These are phyloP conservation scores for Piprites chloris DNA, from an alignment of 2,113 vertebrate species.

Conservation along the genomic window DNA sequence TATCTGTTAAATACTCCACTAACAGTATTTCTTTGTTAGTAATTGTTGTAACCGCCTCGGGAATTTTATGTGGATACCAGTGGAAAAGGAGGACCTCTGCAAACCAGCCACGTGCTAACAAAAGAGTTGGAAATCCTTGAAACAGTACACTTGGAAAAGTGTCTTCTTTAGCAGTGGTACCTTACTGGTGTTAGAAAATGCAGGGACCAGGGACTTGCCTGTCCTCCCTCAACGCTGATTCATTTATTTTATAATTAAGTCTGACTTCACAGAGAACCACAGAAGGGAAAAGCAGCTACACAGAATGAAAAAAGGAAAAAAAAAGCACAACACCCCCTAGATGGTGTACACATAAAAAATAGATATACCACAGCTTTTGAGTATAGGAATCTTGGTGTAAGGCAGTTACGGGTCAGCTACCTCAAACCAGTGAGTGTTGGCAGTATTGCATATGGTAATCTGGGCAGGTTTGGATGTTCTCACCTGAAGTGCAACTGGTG, in stretches of 20 bases:
- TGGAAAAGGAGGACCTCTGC: not conserved
- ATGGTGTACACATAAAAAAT: not conserved
- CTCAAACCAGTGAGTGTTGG: not conserved
- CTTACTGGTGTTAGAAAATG: not conserved
- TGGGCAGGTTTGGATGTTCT: not conserved
- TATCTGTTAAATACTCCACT: not conserved
- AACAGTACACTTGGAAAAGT: not conserved
- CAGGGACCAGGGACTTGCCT: not conserved
- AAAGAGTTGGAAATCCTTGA: not conserved
- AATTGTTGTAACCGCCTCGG: not conserved
- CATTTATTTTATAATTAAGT: not conserved
- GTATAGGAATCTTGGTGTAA: not conserved
- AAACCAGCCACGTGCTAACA: not conserved
- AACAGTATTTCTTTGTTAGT: not conserved
- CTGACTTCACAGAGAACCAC: not conserved
- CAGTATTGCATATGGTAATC: not conserved
- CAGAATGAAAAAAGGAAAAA: not conserved
- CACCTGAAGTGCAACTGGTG: not conserved
- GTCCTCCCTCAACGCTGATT: not conserved
- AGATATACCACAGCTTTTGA: not conserved
- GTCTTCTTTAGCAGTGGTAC: not conserved
- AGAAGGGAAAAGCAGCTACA: not conserved
- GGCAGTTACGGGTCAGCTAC: not conserved
- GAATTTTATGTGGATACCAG: not conserved
- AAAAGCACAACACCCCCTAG: not conserved